Percentiles rank a stretch among this genome's conserved stretches.
Conservation (phyloP, 2,888 invertebrate genomes). For the Conistra vaccinii region DNA sequence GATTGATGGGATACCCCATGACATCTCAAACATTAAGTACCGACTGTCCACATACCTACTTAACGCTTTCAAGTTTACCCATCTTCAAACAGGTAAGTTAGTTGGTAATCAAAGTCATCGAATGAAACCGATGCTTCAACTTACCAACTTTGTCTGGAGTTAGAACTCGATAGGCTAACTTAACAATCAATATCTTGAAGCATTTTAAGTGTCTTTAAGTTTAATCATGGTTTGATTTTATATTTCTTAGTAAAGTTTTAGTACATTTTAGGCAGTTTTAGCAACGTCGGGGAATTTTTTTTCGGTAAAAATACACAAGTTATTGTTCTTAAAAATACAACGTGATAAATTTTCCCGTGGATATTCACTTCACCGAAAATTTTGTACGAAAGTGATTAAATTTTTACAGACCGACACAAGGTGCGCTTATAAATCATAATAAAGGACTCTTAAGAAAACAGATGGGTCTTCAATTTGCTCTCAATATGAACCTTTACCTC, state of each 20-base stretch:
- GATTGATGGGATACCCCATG: background rate
- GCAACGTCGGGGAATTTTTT: background rate
- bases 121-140: constrained; percentile 43
- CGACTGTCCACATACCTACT: constrained; percentile 5
- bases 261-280: background rate
- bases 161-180: constrained; percentile 10
- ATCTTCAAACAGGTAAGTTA: constrained; percentile 26
- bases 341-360: background rate
- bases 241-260: background rate
- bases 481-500: constrained; percentile 36
- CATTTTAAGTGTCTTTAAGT: constrained; percentile 5
- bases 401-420: constrained; percentile 26
- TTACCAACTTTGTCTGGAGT: constrained; percentile 39
- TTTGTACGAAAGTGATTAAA: constrained; percentile 31
- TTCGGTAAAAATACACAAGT: background rate
- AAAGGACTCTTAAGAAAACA: constrained; percentile 53
- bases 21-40: background rate
- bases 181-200: constrained; percentile 15
- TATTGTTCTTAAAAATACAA: background rate
- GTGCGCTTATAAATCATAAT: constrained; percentile 42
- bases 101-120: constrained; percentile 42
- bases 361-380: constrained; percentile 9
- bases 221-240: constrained; percentile 4
- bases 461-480: constrained; percentile 45
- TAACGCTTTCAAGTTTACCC: constrained; percentile 15